Conservation (phyloP, 2,888 invertebrate genomes). For the Dicranocentrus wangi region DNA sequence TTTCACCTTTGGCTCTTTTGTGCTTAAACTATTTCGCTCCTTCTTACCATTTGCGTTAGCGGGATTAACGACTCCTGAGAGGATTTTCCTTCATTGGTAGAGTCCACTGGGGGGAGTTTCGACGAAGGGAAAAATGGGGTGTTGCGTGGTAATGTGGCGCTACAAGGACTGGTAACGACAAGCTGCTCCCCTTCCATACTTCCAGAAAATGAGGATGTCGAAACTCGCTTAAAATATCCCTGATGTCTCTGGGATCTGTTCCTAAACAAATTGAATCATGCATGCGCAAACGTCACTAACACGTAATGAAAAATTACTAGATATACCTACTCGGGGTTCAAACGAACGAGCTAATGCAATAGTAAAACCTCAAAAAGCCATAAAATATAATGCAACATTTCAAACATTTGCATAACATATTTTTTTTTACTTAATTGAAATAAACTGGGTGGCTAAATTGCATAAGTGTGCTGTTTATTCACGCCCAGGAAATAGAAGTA, state of each 20-base stretch:
- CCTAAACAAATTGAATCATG: neutral
- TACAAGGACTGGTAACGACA: conserved; percentile 19
- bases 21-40: neutral
- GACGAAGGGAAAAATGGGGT: conserved; percentile 36
- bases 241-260: conserved; percentile 46
- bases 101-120: conserved; percentile 60
- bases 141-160: conserved; percentile 68
- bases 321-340: too few species aligned
- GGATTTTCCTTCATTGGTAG: conserved; percentile 41
- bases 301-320: too few species aligned
- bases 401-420: too few species aligned
- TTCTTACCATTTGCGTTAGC: conserved; percentile 68
- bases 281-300: too few species aligned
- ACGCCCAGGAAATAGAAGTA: too few species aligned
- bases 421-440: too few species aligned
- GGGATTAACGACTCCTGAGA: conserved; percentile 64
- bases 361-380: too few species aligned
- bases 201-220: conserved; percentile 65
- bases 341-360: too few species aligned
- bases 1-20: conserved; percentile 20
- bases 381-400: too few species aligned
- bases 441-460: too few species aligned
- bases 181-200: conserved; percentile 63
- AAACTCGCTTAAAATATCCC: conserved; percentile 58
- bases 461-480: too few species aligned